Percentiles rank a stretch among this genome's conserved stretches.
Evolutionary conservation across 1,140 invertebrate genomes (phyloP).

Genomic region (Drosophila leontia): DNA sequence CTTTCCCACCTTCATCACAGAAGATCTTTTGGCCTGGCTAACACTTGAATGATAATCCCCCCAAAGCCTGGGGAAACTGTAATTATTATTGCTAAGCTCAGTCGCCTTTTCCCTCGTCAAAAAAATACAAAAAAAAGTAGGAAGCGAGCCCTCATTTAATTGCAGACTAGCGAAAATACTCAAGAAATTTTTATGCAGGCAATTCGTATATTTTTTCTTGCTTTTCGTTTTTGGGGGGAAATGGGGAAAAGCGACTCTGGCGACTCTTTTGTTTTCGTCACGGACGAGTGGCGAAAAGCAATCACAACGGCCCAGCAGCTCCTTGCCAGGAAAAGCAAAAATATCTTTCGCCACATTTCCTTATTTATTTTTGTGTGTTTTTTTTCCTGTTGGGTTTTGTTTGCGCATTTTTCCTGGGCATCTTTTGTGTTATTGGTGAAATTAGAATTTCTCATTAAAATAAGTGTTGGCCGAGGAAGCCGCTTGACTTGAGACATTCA

Average conservation of each 20-base stretch:
- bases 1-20: neutral
- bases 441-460: conserved; percentile 84
- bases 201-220: conserved; percentile 52
- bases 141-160: conserved; percentile 56
- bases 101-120: neutral
- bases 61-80: conserved; percentile 28
- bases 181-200: conserved; percentile 68
- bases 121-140: neutral
- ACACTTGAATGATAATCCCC: conserved; percentile 39
- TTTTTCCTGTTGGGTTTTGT: conserved; percentile 23
- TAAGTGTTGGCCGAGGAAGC: conserved; percentile 74
- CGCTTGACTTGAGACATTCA: conserved; percentile 78
- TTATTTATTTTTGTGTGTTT: conserved; percentile 15
- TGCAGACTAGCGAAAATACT: conserved; percentile 69
- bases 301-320: conserved; percentile 49
- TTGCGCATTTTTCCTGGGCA: conserved; percentile 61
- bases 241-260: conserved; percentile 13
- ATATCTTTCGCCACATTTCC: conserved; percentile 60
- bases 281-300: conserved; percentile 78
- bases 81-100: conserved; percentile 58
- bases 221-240: conserved; percentile 23
- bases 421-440: conserved; percentile 80
- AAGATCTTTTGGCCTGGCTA: conserved; percentile 41
- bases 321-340: conserved; percentile 46
- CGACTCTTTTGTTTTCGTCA: conserved; percentile 75